Evolutionary conservation across 2,113 vertebrate genomes (phyloP).

Genomic region (Calyptomena viridis): DNA sequence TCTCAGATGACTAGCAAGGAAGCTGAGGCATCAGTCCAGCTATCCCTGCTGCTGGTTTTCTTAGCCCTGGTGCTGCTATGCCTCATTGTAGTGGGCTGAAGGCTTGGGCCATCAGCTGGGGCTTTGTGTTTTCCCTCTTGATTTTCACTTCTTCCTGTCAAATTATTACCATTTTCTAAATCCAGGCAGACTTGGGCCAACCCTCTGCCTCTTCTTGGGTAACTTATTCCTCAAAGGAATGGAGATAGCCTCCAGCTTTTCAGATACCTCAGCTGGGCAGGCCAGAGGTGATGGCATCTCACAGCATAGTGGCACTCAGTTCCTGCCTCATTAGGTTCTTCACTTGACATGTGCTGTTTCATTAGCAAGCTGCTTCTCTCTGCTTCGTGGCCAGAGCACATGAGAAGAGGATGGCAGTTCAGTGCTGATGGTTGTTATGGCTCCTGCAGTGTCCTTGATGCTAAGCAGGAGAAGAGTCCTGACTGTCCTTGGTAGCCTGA

Average conservation of each 20-base stretch:
- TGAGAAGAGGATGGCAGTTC: not conserved
- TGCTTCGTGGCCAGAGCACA: not conserved
- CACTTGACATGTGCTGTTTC: accelerated
- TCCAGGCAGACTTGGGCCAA: not conserved
- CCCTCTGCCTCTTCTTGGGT: not conserved
- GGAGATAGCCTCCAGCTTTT: not conserved
- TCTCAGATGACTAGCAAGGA: accelerated
- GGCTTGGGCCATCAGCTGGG: not conserved
- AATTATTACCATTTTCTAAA: not conserved
- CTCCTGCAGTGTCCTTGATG: not conserved
- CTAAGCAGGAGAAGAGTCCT: not conserved
- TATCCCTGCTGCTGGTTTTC: not conserved
- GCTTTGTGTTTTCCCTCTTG: not conserved
- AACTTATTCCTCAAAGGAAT: not conserved
- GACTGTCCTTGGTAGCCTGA: not conserved
- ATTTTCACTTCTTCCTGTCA: not conserved
- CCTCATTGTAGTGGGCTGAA: not conserved
- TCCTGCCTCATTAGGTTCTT: not conserved
- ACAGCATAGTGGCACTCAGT: not conserved
- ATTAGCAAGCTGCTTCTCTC: not conserved
- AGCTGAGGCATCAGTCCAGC: not conserved
- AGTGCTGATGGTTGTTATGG: too few relatives aligned
- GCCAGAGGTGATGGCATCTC: not conserved
- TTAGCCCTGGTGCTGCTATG: not conserved
- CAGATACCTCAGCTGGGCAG: not conserved